A percentile compares a stretch with the other conserved stretches of the same genome.
These are phyloP conservation scores for Neotoxoptera formosana DNA, from an alignment of 1,140 invertebrate genomes.

Conservation along the genomic window DNA sequence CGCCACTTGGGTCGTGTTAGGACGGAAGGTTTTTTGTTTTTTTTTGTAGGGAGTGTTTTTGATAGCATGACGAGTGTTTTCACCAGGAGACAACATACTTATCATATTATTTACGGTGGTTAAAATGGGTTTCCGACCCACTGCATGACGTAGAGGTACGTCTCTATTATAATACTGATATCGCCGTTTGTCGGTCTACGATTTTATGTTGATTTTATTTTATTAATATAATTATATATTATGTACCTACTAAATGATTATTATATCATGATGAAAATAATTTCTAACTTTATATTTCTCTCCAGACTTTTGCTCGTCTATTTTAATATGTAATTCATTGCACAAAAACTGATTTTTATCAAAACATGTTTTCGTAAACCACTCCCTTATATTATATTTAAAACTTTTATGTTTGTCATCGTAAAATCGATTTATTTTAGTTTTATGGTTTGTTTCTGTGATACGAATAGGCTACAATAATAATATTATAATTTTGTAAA, in stretches of 20 bases:
- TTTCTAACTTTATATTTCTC: constrained; percentile 28
- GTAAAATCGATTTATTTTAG: constrained; percentile 38
- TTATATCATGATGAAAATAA: background rate
- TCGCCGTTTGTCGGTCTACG: background rate
- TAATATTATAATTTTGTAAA: constrained; percentile 7
- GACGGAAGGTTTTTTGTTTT: background rate
- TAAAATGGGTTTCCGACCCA: background rate
- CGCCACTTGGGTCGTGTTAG: background rate
- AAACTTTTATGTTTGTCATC: background rate
- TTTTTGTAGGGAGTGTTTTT: background rate
- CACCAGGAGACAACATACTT: background rate
- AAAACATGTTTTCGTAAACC: constrained; percentile 35
- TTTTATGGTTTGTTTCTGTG: constrained; percentile 57
- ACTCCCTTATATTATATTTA: constrained; percentile 33
- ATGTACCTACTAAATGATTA: background rate
- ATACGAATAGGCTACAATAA: constrained; percentile 42
- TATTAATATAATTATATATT: constrained; percentile 12
- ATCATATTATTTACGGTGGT: background rate
- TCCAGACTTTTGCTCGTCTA: constrained; percentile 36
- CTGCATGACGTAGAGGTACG: background rate
- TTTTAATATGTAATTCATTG: constrained; percentile 45
- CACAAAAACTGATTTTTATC: constrained; percentile 40
- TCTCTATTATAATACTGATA: background rate
- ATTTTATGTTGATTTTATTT: constrained; percentile 27
- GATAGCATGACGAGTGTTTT: background rate